phyloP scores from a whole-genome alignment of 2,888 invertebrate genomes.

The Siphlonurus alternatus region DNA sequence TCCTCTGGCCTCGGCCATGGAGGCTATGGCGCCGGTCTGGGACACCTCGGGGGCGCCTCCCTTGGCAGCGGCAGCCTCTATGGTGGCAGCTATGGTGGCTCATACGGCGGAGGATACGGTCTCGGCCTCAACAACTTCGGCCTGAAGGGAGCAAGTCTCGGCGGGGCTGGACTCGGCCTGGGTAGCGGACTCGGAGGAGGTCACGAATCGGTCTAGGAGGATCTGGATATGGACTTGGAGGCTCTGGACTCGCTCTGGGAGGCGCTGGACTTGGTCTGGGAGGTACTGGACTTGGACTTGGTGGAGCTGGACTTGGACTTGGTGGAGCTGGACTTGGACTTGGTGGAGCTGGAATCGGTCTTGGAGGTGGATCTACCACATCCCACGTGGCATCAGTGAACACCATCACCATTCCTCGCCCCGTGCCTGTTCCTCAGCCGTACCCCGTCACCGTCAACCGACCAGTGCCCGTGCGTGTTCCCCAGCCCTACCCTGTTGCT shows the following conservation, averaged over 20 bases:
- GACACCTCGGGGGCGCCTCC: background rate
- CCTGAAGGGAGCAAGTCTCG: background rate
- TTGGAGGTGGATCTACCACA: background rate
- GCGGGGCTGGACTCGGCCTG: background rate
- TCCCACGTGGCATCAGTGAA: background rate
- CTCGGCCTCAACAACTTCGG: background rate
- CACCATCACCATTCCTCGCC: slow-evolving; percentile 6
- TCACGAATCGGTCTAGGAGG: background rate
- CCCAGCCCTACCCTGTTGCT: slow-evolving; percentile 3
- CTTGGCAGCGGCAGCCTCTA: background rate
- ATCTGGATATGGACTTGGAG: background rate
- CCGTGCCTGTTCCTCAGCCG: slow-evolving; percentile 6
- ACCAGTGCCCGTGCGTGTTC: slow-evolving; percentile 4
- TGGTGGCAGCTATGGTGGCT: background rate
- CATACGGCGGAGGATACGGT: background rate
- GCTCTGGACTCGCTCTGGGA: background rate
- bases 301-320: background rate
- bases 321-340: background rate
- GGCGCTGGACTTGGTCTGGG: background rate
- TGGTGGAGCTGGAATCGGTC: background rate
- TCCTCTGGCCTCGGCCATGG: background rate
- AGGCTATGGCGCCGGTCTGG: background rate
- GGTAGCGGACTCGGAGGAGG: background rate
- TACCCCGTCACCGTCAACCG: slow-evolving; percentile 8
- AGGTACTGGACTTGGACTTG: background rate